A percentile compares a stretch with the other conserved stretches of the same genome.
Evolutionary conservation across 2,888 invertebrate species (phyloP).

Genomic region (Calameuta filiformis): DNA sequence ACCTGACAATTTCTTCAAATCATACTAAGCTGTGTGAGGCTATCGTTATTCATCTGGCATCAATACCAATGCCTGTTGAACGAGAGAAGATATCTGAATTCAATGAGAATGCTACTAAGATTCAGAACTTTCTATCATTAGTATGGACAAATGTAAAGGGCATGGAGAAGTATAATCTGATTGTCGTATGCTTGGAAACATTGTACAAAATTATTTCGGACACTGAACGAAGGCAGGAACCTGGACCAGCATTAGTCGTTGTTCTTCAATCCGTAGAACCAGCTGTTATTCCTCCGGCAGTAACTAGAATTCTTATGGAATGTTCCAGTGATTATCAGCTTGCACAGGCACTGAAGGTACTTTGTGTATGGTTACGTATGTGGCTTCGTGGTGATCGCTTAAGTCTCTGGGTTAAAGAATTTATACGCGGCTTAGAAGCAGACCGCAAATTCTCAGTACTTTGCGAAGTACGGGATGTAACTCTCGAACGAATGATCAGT

Average conservation of each 20-base stretch:
- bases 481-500: constrained; percentile 71
- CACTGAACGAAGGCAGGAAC: constrained; percentile 67
- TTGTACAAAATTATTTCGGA: constrained; percentile 73
- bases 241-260: constrained; percentile 72
- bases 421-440: constrained; percentile 73
- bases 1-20: constrained; percentile 33
- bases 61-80: constrained; percentile 38
- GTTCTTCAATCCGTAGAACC: constrained; percentile 70
- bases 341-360: constrained; percentile 72
- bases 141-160: constrained; percentile 33
- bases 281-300: constrained; percentile 61
- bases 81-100: constrained; percentile 34
- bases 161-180: constrained; percentile 63
- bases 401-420: constrained; percentile 75
- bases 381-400: constrained; percentile 75
- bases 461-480: constrained; percentile 72
- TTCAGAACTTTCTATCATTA: constrained; percentile 37
- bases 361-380: constrained; percentile 77
- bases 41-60: constrained; percentile 43
- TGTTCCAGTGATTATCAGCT: constrained; percentile 68
- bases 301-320: constrained; percentile 66
- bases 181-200: constrained; percentile 70
- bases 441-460: constrained; percentile 69
- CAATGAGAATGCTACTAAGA: constrained; percentile 33
- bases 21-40: constrained; percentile 46